Percentiles rank a stretch among this genome's conserved stretches.
Evolutionary conservation across 2,888 invertebrate species (phyloP).

Genomic region (Chrysolina oricalcia): DNA sequence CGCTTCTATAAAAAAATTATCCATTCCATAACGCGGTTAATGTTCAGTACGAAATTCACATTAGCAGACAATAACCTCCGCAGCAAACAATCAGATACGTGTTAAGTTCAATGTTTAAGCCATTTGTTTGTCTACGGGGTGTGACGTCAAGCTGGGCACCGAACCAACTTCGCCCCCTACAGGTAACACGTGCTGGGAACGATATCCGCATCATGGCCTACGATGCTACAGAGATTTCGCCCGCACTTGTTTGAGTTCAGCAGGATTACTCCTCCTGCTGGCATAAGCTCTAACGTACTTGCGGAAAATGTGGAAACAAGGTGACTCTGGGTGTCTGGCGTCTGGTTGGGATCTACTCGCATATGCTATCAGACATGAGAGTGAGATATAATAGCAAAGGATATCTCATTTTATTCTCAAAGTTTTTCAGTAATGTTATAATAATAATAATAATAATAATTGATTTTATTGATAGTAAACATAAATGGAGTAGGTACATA

Average conservation of each 20-base stretch:
- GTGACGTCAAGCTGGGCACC: constrained; percentile 59
- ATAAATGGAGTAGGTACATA: too few relatives aligned
- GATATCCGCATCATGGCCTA: constrained; percentile 48
- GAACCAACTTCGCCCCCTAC: constrained; percentile 60
- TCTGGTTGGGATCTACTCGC: background rate
- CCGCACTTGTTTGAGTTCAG: constrained; percentile 10
- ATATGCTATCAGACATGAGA: too few relatives aligned
- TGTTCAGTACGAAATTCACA: constrained; percentile 52
- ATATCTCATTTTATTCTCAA: too few relatives aligned
- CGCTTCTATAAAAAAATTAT: too few relatives aligned
- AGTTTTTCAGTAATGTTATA: too few relatives aligned
- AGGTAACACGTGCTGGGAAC: constrained; percentile 63
- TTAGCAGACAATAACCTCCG: constrained; percentile 53
- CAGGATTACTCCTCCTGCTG: background rate
- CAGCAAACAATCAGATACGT: constrained; percentile 61
- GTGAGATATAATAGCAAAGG: too few relatives aligned
- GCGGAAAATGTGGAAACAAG: constrained; percentile 7
- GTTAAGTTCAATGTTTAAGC: constrained; percentile 64
- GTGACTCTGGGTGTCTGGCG: background rate
- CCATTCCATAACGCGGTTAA: background rate
- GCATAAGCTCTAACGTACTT: constrained; percentile 2
- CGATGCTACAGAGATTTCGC: background rate
- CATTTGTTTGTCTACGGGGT: constrained; percentile 62
- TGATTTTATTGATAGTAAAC: too few relatives aligned
- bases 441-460: too few relatives aligned